Evolutionary conservation across 1,140 invertebrate species (phyloP), one percentile per base, ranked within the genome.

Genomic region (Penaeus japonicus): DNA sequence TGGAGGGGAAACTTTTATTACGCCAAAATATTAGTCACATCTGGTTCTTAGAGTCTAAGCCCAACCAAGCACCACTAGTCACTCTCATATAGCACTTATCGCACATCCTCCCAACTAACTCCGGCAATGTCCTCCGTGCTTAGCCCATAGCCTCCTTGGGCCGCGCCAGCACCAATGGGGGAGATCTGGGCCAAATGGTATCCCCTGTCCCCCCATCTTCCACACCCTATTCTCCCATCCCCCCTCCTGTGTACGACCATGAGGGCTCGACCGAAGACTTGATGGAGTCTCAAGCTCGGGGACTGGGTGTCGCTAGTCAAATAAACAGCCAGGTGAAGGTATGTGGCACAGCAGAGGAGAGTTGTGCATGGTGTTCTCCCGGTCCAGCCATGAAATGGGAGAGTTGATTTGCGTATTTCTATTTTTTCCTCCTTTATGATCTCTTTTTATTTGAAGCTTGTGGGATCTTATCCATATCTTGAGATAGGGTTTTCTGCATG

Each of bases 131-230:
- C 70, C 24, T 55, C 53, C 35, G 27, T 57, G 70, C n/a, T 24
- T 83, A 88, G 86, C 86, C 86, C 65, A 77, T 88, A 62, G 79
- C 57, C 62, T 65, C 77, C 62, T 65, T 59, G 55, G 77, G 78
- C 32, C 85, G 30, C 18, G n/a, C n/a, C 59, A 88, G 79, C 83
- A 55, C 65, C 79, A 82, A 82, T 75, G 86, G 79, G 75, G 81
- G 79, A 78, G 78, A 84, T 57, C 81, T 83, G 30, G 62, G 70
- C 57, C 47, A 62, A 53, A 35, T 32, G 10, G 80, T 79, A 32
- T 83, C 87, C 24, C 87, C 87, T 75, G 80, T 84, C 2, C 70
- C 80, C 81, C 87, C 87, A 47, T 84, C 81, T 81, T 83, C 70
- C 80, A 77, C 80, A 73, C 80, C 87, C 70, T 73, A 57, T 47